These are phyloP conservation scores for Chaetophractus vellerosus DNA, from an alignment of 2,797 vertebrate species.

Conservation along the genomic window DNA sequence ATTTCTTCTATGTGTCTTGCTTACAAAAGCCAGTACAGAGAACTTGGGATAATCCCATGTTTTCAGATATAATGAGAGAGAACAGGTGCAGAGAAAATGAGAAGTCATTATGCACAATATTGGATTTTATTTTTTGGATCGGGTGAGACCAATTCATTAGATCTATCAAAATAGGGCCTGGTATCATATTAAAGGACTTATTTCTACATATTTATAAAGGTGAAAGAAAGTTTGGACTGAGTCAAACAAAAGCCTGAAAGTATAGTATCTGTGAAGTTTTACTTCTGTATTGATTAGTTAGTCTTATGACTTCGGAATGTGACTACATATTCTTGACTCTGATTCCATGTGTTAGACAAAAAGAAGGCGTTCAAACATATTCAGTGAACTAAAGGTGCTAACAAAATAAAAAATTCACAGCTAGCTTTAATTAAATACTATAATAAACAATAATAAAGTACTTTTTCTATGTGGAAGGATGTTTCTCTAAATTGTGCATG, in stretches of 20 bases:
- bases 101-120: constrained; percentile 75
- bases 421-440: background rate
- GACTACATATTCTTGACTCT: background rate
- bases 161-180: constrained; percentile 68
- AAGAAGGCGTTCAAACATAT: background rate
- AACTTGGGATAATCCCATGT: constrained; percentile 74
- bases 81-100: constrained; percentile 81
- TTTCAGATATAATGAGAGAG: constrained; percentile 77
- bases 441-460: background rate
- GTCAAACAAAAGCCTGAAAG: background rate
- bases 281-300: background rate
- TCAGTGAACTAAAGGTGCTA: background rate
- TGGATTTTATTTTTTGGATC: constrained; percentile 64
- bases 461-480: background rate
- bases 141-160: constrained; percentile 60
- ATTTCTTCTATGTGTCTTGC: constrained; percentile 78
- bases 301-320: constrained; percentile 3
- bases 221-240: background rate
- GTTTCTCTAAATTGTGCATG: background rate
- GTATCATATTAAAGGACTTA: constrained; percentile 20
- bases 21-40: constrained; percentile 75
- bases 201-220: constrained; percentile 10
- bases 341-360: background rate
- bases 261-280: background rate
- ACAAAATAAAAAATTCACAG: background rate